phyloP scores from a whole-genome alignment of 2,888 invertebrate species.

The Melinaea menophilus region DNA sequence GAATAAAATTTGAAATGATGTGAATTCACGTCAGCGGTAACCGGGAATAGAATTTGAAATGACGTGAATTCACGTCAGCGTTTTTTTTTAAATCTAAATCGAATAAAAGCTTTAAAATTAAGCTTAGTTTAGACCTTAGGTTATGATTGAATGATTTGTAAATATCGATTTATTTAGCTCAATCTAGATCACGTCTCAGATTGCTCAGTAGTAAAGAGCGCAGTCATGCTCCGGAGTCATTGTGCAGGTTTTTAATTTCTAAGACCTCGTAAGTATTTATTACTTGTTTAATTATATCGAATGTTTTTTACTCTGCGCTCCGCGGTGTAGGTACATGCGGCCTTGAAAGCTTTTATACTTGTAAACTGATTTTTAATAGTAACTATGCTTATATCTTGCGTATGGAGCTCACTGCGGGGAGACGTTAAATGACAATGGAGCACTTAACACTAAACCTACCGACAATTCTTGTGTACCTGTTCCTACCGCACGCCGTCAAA shows the following conservation, averaged over 20 bases:
- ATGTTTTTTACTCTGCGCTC: conserved; percentile 46
- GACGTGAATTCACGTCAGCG: too few species aligned
- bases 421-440: conserved; percentile 53
- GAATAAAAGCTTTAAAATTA: neutral
- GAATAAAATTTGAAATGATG: too few species aligned
- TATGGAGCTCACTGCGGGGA: conserved; percentile 39
- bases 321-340: conserved; percentile 35
- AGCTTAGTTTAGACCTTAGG: conserved; percentile 58
- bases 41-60: too few species aligned
- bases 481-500: too few species aligned
- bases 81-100: too few species aligned
- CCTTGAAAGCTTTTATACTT: conserved; percentile 37
- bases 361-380: conserved; percentile 40
- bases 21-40: too few species aligned
- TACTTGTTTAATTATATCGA: conserved; percentile 65
- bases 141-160: conserved; percentile 74
- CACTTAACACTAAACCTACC: too few species aligned
- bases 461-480: too few species aligned
- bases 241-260: conserved; percentile 61
- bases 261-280: conserved; percentile 50
- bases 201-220: conserved; percentile 64
- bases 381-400: conserved; percentile 55
- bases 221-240: conserved; percentile 65
- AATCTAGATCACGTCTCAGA: conserved; percentile 74
- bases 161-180: conserved; percentile 58